These are phyloP conservation scores for Abrostola triplasia DNA, from an alignment of 2,888 invertebrate genomes.

Conservation along the genomic window DNA sequence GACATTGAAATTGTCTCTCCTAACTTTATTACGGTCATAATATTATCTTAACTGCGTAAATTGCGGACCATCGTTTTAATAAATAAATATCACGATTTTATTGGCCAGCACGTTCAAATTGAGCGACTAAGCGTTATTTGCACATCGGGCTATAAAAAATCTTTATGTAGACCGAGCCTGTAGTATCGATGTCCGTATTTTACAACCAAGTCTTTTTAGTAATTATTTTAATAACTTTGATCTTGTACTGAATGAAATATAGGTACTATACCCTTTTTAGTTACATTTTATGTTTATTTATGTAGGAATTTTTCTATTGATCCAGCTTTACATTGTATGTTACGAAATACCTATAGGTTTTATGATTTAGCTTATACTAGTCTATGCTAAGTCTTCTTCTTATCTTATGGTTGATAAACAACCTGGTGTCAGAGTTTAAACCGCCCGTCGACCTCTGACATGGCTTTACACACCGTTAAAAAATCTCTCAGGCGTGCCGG, in stretches of 20 bases:
- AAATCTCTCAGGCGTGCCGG: too few species aligned
- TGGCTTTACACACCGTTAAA: too few species aligned
- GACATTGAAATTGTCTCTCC: conserved; percentile 29
- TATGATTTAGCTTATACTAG: too few species aligned
- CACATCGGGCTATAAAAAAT: conserved; percentile 21
- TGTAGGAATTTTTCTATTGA: not conserved
- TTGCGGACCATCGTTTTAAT: conserved; percentile 31
- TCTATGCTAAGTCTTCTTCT: too few species aligned
- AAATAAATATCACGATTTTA: conserved; percentile 39
- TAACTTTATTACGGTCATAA: conserved; percentile 41
- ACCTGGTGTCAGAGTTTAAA: too few species aligned
- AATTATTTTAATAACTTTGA: conserved; percentile 36
- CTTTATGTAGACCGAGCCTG: conserved; percentile 12
- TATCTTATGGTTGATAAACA: too few species aligned
- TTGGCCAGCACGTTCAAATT: conserved; percentile 31
- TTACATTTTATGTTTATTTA: conserved; percentile 1
- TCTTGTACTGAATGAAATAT: conserved; percentile 34
- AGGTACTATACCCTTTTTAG: conserved; percentile 23
- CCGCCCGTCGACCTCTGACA: too few species aligned
- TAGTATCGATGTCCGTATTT: conserved; percentile 16
- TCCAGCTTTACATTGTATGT: too few species aligned
- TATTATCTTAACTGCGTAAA: conserved; percentile 43
- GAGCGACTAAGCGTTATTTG: conserved; percentile 28
- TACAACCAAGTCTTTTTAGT: conserved; percentile 28
- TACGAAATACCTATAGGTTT: too few species aligned